Evolutionary conservation across 2,888 invertebrate genomes (phyloP), one percentile per base, ranked within the genome.

Genomic region (Metacarcinus magister): DNA sequence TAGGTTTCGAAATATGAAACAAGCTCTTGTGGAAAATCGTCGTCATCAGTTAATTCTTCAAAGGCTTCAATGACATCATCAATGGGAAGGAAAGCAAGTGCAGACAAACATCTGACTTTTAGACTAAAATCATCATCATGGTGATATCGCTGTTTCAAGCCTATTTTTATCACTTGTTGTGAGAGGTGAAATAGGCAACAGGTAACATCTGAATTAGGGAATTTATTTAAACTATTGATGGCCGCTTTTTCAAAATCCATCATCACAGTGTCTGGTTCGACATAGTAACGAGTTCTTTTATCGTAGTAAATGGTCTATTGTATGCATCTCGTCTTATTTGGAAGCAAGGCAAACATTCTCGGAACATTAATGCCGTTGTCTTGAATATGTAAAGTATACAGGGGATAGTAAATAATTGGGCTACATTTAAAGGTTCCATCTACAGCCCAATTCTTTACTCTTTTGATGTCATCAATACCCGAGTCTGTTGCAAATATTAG

Each of bases 311-410:
- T 28, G 75, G 92, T 75, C 67, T 67, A 92, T 93, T 92, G 75
- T 92, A 95, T n/a, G 67, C 60, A 60, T 8, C 44, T 43, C 32
- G 75, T 92, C 92, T 60, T 93, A 67, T 92, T 44, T 32, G 92
- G 95, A 60, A 95, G 67, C 46, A 92, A 92, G 46, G 75, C 95
- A 93, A 92, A 95, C 92, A 95, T 92, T 67, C 92, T 93, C 23
- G 67, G 92, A 43, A 95, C 92, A 82, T 16, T 54, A 54, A 92
- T 91, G 92, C 67, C 28, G 28, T 92, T 67, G 87, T 92, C 75
- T 92, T 92, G 67, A 60, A 95, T 92, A 32, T 95, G 93, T 60
- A 95, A 2, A 44, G 89, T 95, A 60, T 89, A 95, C 46, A 90
- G 87, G 0, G 90, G 89, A 54, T 89, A 95, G 92, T 95, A 92